Base-by-base conservation (phyloP, 2,797 vertebrate genomes). In the Eremophila alpestris region DNA sequence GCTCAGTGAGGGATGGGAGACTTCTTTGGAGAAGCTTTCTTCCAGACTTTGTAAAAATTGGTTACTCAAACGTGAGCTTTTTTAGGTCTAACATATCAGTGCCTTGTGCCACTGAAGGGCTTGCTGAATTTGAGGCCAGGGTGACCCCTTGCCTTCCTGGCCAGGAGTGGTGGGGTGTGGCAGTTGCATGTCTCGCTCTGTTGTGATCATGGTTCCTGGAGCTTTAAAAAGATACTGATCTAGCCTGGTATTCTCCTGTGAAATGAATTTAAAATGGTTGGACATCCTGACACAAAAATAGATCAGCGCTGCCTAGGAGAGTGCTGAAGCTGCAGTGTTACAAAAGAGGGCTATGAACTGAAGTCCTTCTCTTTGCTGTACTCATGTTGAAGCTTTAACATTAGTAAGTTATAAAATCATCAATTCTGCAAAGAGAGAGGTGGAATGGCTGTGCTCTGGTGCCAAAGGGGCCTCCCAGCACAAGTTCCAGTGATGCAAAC, bases 211-310 rank as follows among this genome's bases (percentile, higher is more conserved):
- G 6, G 38, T 65, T 89, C 45, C 48, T 46, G 41, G 11, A 65
- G 51, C 69, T 94, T 73, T 76, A 34, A 56, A 82, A 76, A 55
- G 36, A 30, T n/a, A 23, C 26, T 92, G 11, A 60, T 89, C 56
- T 54, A 81, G 29, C 51, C 32, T 65, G 63, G 18, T 70, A 16
- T 74, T 87, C 49, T 93, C 34, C 23, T 74, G 38, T 49, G 62
- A 84, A 84, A 78, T 85, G 52, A 80, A 23, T 89, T 92, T 76
- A 8, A 82, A 93, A 48, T 89, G 88, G 56, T 89, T 83, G 85
- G 78, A 46, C 41, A 43, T 83, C n/a, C 43, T 94, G 84, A 58
- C 40, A 59, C 56, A 85, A 59, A 78, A 94, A 65, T 51, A 92
- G 69, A 85, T 69, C 60, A 68, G 41, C 1, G 5, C 24, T 64